Conservation (phyloP, 2,797 vertebrate genomes). For the Gobionotothen gibberifrons region DNA sequence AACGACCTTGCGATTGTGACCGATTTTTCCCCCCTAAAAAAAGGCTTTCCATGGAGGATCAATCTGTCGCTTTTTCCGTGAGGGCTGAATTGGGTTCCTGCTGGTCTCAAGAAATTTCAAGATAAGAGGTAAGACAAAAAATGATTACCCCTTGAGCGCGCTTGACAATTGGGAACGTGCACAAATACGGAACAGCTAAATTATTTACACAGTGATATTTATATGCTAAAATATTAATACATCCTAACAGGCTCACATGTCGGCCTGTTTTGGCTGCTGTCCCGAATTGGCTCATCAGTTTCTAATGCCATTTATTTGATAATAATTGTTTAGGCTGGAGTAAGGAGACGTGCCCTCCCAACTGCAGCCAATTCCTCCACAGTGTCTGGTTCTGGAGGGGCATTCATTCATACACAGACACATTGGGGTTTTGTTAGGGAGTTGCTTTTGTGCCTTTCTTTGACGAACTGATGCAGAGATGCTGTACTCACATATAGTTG, state of each 20-base stretch:
- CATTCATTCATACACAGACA: conserved; percentile 20
- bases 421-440: conserved; percentile 22
- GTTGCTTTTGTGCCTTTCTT: conserved; percentile 40
- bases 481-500: conserved; percentile 42
- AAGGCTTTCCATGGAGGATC: conserved; percentile 75
- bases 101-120: conserved; percentile 71
- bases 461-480: conserved; percentile 48
- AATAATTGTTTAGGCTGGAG: conserved; percentile 52
- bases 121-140: conserved; percentile 76
- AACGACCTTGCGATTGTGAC: conserved; percentile 76
- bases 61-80: conserved; percentile 51
- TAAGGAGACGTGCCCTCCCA: conserved; percentile 61
- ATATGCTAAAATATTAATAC: conserved; percentile 30
- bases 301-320: conserved; percentile 30
- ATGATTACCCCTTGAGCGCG: conserved; percentile 13
- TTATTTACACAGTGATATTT: conserved; percentile 48
- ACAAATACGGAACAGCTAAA: conserved; percentile 14
- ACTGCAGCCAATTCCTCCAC: conserved; percentile 68
- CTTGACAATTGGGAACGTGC: conserved; percentile 42
- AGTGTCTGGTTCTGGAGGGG: conserved; percentile 22
- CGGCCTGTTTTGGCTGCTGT: conserved; percentile 42
- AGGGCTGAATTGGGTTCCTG: conserved; percentile 67
- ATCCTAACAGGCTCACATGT: conserved; percentile 21
- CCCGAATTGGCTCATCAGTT: conserved; percentile 33
- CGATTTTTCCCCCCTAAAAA: conserved; percentile 49